phyloP scores from a whole-genome alignment of 2,888 invertebrate genomes.

The Pyrrhosoma nymphula region DNA sequence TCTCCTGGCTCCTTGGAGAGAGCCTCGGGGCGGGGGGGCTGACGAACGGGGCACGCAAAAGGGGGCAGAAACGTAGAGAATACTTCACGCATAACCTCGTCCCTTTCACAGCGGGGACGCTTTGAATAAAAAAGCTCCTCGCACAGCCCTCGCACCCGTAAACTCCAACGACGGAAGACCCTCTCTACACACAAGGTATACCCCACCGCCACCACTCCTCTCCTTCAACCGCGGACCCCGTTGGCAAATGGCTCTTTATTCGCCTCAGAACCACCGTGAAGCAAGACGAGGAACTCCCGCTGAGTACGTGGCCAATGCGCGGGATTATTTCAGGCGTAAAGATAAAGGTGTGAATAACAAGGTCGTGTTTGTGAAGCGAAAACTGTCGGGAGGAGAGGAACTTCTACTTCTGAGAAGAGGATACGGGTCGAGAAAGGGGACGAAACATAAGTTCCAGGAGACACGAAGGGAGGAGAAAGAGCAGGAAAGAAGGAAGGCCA shows the following conservation, averaged over 20 bases:
- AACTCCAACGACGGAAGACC: neutral
- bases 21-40: neutral
- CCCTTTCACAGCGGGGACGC: constrained; percentile 1
- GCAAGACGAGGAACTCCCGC: neutral
- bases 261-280: neutral
- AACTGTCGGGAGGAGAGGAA: neutral
- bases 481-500: neutral
- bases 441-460: neutral
- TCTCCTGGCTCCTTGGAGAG: neutral
- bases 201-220: neutral
- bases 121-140: neutral
- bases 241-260: neutral
- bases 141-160: neutral
- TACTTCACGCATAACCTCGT: neutral
- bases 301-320: neutral
- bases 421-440: neutral
- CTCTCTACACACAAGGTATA: neutral
- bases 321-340: constrained; percentile 32
- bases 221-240: neutral
- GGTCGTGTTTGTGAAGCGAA: neutral
- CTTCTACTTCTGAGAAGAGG: neutral
- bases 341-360: constrained; percentile 26
- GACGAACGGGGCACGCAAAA: neutral
- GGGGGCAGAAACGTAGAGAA: neutral
- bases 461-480: neutral